Percentiles rank a stretch among this genome's conserved stretches.
These are phyloP conservation scores for Nasonia longicornis DNA, from an alignment of 1,140 invertebrate species.

Conservation along the genomic window DNA sequence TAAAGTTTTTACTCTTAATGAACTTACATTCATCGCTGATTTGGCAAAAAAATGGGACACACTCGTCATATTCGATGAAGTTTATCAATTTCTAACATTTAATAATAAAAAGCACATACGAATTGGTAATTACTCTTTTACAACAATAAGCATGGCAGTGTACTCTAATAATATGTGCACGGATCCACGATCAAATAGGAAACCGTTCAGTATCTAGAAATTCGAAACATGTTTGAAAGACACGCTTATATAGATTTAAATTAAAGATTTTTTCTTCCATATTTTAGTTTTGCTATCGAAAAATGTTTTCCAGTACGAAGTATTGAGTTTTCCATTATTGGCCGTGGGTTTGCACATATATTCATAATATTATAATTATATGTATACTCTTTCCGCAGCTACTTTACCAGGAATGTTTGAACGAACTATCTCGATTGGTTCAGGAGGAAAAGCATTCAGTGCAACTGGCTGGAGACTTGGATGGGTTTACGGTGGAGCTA, in stretches of 20 bases:
- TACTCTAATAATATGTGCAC: not conserved
- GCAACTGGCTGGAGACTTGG: conserved; percentile 97
- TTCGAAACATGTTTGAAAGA: not conserved
- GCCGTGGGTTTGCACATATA: not conserved
- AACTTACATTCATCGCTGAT: conserved; percentile 83
- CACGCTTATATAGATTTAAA: too few relatives aligned
- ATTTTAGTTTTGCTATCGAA: not conserved
- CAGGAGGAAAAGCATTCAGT: conserved; percentile 97
- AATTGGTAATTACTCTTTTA: conserved; percentile 76
- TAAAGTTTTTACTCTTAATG: conserved; percentile 83
- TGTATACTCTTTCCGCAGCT: conserved; percentile 70
- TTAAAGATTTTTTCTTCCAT: not conserved
- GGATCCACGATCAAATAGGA: not conserved
- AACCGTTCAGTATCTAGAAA: not conserved
- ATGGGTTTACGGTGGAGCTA: conserved; percentile 91
- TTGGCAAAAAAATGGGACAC: conserved; percentile 94
- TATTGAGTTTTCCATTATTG: too few relatives aligned
- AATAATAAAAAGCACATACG: conserved; percentile 87
- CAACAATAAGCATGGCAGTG: not conserved
- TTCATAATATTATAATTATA: conserved; percentile 7
- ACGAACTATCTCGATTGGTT: conserved; percentile 95
- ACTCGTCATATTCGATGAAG: conserved; percentile 94
- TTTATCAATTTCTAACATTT: conserved; percentile 98
- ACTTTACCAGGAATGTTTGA: conserved; percentile 97
- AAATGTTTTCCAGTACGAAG: not conserved